Percentiles rank a stretch among this genome's conserved stretches.
phyloP scores from a whole-genome alignment of 2,888 invertebrate genomes.

The Formica aserva region DNA sequence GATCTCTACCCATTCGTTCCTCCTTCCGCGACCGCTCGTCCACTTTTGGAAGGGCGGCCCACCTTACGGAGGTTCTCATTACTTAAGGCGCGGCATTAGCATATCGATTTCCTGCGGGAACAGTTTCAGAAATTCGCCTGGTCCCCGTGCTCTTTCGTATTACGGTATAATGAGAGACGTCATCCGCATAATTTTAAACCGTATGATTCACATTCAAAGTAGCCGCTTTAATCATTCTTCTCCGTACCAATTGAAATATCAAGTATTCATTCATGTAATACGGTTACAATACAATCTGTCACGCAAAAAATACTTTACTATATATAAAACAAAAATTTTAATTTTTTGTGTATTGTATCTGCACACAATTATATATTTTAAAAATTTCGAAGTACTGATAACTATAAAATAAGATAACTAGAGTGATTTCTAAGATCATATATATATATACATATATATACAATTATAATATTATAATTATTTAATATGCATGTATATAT shows the following conservation, averaged over 20 bases:
- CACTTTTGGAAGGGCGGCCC: conserved; percentile 68
- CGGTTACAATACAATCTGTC: background rate
- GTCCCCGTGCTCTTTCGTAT: conserved; percentile 63
- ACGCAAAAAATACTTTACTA: background rate
- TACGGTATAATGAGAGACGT: conserved; percentile 51
- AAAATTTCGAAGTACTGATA: background rate
- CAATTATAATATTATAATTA: no score
- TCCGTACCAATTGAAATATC: conserved; percentile 31
- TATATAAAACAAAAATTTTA: background rate
- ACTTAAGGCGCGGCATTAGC: conserved; percentile 81
- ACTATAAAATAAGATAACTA: background rate
- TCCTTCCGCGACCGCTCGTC: conserved; percentile 59
- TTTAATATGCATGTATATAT: background rate
- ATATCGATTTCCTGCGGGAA: conserved; percentile 82
- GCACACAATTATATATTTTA: background rate
- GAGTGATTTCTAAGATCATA: background rate
- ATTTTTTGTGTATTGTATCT: background rate
- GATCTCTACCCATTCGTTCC: conserved; percentile 62
- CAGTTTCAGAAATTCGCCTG: conserved; percentile 73
- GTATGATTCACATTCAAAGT: conserved; percentile 29
- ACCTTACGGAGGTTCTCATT: conserved; percentile 78
- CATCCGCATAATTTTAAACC: conserved; percentile 49
- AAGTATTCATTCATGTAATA: background rate
- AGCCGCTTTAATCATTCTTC: conserved; percentile 20
- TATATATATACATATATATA: background rate